These are phyloP conservation scores for Dascyllus trimaculatus DNA, from an alignment of 2,113 vertebrate species.

Conservation along the genomic window DNA sequence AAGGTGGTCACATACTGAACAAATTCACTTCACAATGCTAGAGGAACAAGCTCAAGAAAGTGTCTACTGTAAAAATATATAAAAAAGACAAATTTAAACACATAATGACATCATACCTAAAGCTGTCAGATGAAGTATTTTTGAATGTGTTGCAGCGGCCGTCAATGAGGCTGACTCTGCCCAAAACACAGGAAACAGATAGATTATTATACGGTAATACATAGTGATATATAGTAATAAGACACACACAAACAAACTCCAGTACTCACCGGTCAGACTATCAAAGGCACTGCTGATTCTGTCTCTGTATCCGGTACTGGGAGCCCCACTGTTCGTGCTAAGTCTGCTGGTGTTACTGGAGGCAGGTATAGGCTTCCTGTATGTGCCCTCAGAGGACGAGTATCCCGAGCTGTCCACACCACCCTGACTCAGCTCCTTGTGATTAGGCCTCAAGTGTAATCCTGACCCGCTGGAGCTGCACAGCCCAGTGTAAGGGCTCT, in stretches of 20 bases:
- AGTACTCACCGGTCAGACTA: constrained; percentile 44
- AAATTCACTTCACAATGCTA: background rate
- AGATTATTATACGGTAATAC: background rate
- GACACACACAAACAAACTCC: background rate
- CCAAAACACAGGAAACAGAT: background rate
- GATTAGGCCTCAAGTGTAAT: constrained; percentile 26
- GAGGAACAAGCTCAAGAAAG: background rate
- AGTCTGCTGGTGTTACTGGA: constrained; percentile 1
- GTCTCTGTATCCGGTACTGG: constrained; percentile 7
- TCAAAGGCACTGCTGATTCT: constrained; percentile 36
- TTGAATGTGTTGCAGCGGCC: background rate
- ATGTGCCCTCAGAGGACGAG: constrained; percentile 76
- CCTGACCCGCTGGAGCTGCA: constrained; percentile 19
- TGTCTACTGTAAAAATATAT: background rate
- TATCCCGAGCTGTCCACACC: constrained; percentile 79
- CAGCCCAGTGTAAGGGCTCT: background rate
- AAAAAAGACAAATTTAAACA: background rate
- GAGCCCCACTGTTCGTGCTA: background rate
- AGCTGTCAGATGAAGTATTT: constrained; percentile 22
- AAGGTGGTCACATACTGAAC: background rate
- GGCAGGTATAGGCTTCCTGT: constrained; percentile 5
- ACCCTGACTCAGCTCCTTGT: constrained; percentile 46
- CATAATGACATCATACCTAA: constrained; percentile 39
- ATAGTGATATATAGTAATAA: background rate
- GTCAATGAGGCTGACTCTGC: constrained; percentile 31